Evolutionary conservation across 2,888 invertebrate genomes (phyloP).

Genomic region (Psococerastis gibbosa): DNA sequence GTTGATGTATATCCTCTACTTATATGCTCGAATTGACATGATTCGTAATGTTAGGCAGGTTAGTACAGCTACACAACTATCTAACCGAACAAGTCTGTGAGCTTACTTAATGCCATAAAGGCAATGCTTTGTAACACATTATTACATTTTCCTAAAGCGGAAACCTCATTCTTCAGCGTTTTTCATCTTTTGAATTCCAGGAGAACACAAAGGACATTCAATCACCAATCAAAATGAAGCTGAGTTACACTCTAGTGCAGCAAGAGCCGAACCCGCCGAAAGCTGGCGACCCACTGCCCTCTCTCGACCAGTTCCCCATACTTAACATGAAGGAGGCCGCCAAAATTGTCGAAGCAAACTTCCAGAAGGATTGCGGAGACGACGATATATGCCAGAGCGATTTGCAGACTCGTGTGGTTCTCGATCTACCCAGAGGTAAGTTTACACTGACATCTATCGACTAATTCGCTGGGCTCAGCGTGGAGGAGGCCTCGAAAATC

Average conservation of each 20-base stretch:
- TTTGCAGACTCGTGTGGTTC: constrained; percentile 41
- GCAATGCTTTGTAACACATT: too few relatives aligned
- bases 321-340: constrained; percentile 72
- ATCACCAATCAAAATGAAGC: constrained; percentile 53
- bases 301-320: constrained; percentile 65
- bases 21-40: too few relatives aligned
- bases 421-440: constrained; percentile 40
- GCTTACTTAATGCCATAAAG: too few relatives aligned
- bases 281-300: constrained; percentile 36
- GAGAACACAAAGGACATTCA: constrained; percentile 76
- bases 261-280: constrained; percentile 36
- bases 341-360: constrained; percentile 60
- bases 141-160: too few relatives aligned
- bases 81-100: too few relatives aligned
- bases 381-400: constrained; percentile 78
- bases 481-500: too few relatives aligned
- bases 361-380: constrained; percentile 79
- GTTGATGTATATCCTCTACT: too few relatives aligned
- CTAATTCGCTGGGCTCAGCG: constrained; percentile 66
- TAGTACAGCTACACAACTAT: too few relatives aligned
- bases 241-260: constrained; percentile 66
- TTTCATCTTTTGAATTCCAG: constrained; percentile 22
- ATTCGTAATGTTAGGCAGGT: too few relatives aligned
- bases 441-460: constrained; percentile 52
- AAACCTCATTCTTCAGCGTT: constrained; percentile 4